These are phyloP conservation scores for Aromia moschata DNA, from an alignment of 2,888 invertebrate genomes.

Conservation along the genomic window DNA sequence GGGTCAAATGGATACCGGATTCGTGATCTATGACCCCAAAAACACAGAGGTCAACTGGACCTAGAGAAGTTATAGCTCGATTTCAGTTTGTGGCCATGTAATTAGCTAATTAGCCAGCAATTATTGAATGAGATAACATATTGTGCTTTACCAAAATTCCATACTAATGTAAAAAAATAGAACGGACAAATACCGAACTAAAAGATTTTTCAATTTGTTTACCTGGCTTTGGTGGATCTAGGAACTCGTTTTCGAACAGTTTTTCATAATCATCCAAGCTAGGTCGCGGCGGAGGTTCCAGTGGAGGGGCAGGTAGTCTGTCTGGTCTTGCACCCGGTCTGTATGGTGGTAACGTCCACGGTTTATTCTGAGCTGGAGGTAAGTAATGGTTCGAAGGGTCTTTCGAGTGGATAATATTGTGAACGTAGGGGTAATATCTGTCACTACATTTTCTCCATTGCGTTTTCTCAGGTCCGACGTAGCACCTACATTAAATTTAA, in stretches of 20 bases:
- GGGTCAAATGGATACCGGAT: too few species aligned
- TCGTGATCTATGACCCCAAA: too few species aligned
- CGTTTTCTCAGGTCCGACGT: slow-evolving; percentile 79
- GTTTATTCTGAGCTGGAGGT: slow-evolving; percentile 31
- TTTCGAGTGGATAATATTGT: slow-evolving; percentile 52
- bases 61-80: too few species aligned
- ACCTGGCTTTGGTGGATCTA: slow-evolving; percentile 65
- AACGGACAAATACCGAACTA: too few species aligned
- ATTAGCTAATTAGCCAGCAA: too few species aligned
- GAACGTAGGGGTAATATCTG: slow-evolving; percentile 75
- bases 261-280: slow-evolving; percentile 60
- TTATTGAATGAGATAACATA: too few species aligned
- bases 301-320: slow-evolving; percentile 53
- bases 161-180: too few species aligned
- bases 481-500: slow-evolving; percentile 72
- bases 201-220: too few species aligned
- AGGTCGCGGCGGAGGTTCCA: slow-evolving; percentile 61
- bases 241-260: slow-evolving; percentile 61
- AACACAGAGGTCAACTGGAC: too few species aligned
- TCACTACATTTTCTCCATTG: slow-evolving; percentile 91
- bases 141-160: slow-evolving; percentile 48
- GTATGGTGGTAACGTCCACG: slow-evolving; percentile 36
- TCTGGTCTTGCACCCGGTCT: slow-evolving; percentile 54
- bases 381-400: slow-evolving; percentile 44
- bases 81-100: too few species aligned